These are phyloP conservation scores for Channa maculata DNA, from an alignment of 2,113 vertebrate genomes.

Conservation along the genomic window DNA sequence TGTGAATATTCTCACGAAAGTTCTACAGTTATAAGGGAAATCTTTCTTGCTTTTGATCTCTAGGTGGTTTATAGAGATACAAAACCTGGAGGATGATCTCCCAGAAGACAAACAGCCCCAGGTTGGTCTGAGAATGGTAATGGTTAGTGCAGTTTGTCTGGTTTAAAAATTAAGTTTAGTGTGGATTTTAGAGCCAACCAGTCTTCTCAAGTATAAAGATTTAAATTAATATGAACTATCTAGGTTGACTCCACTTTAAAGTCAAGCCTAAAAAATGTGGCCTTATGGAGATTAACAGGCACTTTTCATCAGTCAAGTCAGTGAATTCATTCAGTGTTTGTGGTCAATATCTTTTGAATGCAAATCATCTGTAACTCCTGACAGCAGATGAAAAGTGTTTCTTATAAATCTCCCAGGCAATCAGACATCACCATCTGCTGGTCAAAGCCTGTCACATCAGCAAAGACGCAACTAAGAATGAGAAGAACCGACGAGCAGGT, in stretches of 20 bases:
- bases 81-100: no score
- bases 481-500: background rate
- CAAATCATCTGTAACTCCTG: background rate
- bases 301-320: no score
- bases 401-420: background rate
- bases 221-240: background rate
- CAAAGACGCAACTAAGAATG: background rate
- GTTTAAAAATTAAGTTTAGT: background rate
- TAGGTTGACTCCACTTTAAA: background rate
- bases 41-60: no score
- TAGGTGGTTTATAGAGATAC: no score
- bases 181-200: background rate
- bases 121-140: no score
- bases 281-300: background rate
- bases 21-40: no score
- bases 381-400: background rate
- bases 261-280: background rate
- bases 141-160: background rate
- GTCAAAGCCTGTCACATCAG: background rate
- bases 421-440: slow-evolving; percentile 70
- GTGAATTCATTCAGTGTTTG: no score
- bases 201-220: background rate
- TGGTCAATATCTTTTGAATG: background rate
- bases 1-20: no score
- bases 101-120: no score